Conservation (phyloP, 2,113 vertebrate species). For the Phaethornis superciliosus region DNA sequence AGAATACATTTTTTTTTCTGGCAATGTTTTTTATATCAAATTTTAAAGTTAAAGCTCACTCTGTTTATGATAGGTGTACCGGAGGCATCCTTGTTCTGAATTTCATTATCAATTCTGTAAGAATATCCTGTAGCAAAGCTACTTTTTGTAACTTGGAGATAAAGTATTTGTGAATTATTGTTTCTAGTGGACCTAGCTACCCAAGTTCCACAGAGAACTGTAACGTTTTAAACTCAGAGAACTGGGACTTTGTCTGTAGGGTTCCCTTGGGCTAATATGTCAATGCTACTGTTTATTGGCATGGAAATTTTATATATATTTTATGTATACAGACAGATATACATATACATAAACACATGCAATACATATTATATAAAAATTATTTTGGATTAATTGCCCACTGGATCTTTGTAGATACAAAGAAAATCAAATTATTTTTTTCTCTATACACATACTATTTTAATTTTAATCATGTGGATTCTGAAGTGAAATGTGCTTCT, state of each 20-base stretch:
- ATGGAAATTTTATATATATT: background rate
- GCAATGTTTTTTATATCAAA: background rate
- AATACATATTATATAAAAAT: background rate
- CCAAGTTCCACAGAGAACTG: background rate
- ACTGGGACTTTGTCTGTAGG: background rate
- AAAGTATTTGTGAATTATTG: background rate
- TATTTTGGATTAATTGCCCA: slow-evolving; percentile 34
- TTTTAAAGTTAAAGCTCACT: background rate
- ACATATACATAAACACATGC: background rate
- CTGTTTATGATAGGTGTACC: background rate
- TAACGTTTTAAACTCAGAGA: background rate
- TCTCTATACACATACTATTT: slow-evolving; percentile 46
- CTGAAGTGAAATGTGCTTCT: slow-evolving; percentile 62
- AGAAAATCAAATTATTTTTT: background rate
- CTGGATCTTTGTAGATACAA: slow-evolving; percentile 15
- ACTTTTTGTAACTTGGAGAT: background rate
- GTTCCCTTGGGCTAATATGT: background rate
- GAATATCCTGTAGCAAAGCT: background rate
- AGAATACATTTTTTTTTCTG: background rate
- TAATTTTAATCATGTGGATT: slow-evolving; percentile 70
- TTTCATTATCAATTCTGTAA: background rate
- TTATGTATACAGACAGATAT: background rate
- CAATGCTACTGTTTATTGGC: background rate
- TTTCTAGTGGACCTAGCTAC: background rate
- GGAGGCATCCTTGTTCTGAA: background rate